Base-by-base conservation (phyloP, 2,888 invertebrate genomes). In the Drosophila rubida region DNA sequence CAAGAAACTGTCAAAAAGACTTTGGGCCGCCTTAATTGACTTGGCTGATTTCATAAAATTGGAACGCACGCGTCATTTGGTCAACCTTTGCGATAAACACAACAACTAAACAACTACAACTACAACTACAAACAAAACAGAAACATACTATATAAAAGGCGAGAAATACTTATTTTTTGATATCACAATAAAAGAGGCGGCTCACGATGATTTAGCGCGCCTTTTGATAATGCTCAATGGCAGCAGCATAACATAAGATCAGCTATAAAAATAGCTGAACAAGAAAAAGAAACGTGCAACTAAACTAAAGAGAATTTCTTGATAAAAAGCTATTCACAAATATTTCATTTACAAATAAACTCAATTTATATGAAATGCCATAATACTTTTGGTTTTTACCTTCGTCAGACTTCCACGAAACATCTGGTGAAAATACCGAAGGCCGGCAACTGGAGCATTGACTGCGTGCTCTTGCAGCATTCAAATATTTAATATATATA, bases 341-440 rank as follows among this genome's bases (percentile, higher is more conserved):
- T 69, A 67, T 78, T 71, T 80, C 57, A 60, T 62, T 41, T 50
- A 73, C 62, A 80, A 80, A 78, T 75, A 81, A 78, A 74, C 73
- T 41, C 19, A 58, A 39, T 32, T 58, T 23, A 35, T 37, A 8
- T 19, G 49, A 67, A 61, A 48, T 44, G 25, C 22, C 58, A 42
- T 35, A 66, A 64, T 44, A 55, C 58, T 45, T 54, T 32, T 5
- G 9, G 3, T 22, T n/a, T 58, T 72, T 54, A 72, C 72, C 72
- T 75, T 55, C 27, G 42, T 13, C 50, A 3, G 11, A 71, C 58
- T 58, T 59, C 35, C 22, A 53, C 23, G 57, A 42, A 62, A 49
- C 42, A 77, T 54, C 41, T 67, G 19, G 19, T 19, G 2, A 19
- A 23, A 42, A 22, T 16, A 13, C 23, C 19, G 60, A 80, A 64